Base-by-base conservation (phyloP, 2,113 vertebrate species). In the Dryoscopus gambensis region DNA sequence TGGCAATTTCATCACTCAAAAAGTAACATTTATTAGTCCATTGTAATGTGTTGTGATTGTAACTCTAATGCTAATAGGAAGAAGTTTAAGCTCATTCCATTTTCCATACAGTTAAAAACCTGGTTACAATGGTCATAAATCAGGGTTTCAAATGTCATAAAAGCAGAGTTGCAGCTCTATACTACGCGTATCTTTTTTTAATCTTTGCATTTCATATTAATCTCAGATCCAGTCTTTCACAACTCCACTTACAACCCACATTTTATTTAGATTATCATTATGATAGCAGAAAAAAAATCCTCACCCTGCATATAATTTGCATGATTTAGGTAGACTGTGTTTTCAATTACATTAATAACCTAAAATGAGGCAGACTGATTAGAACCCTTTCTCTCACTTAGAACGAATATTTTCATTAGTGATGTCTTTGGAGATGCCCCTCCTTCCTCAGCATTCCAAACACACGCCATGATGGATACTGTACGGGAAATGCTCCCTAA, bases 21-120 rank as follows among this genome's bases (percentile, higher is more conserved):
- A 98, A 97, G 95, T 96, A 98, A 97, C 97, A 90, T 97, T 98
- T 98, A 98, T 98, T 97, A 97, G 94, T 96, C 95, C 84, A 53
- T 83, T 91, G 76, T 97, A 95, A 97, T 47, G 91, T 97, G 97
- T 97, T 98, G 96, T 97, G 94, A 97, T 96, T 97, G 71, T 95
- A 97, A 93, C 81, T 97, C 97, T 97, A 95, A 96, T 96, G 88
- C 87, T 96, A 97, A 94, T 90, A 96, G 94, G 96, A 97, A 96
- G 91, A 98, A 98, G 87, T 97, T 97, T 96, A 98, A 97, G 95
- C 81, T 97, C 93, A 68, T 93, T 97, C 97, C 95, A 91, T 97
- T 98, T 96, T 95, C 93, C 80, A 89, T 77, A 93, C 79, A 81
- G 92, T 96, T 97, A 97, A 98, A 97, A 98, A 52, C 63, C 93